phyloP scores from a whole-genome alignment of 2,797 vertebrate genomes.

The Lophotriccus pileatus region DNA sequence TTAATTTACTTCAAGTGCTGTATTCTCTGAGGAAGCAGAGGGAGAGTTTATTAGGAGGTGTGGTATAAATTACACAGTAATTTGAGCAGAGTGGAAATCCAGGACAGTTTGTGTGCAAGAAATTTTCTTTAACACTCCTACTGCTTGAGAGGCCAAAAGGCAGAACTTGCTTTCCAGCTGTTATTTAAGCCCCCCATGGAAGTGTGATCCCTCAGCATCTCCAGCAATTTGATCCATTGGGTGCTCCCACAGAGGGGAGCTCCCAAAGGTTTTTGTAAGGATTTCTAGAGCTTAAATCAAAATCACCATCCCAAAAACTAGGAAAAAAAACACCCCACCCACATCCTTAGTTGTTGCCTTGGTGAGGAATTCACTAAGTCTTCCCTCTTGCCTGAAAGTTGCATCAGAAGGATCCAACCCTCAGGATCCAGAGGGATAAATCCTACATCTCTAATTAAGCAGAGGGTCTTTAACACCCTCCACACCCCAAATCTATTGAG shows the following conservation, averaged over 20 bases:
- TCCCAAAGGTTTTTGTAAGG: not conserved
- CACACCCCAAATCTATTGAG: not conserved
- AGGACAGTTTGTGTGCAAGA: not conserved
- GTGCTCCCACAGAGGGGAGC: not conserved
- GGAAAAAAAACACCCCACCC: not conserved
- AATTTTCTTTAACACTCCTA: not conserved
- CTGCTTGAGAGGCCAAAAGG: not conserved
- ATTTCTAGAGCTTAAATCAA: constrained; percentile 3
- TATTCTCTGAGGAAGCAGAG: constrained; percentile 32
- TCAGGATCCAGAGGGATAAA: not conserved
- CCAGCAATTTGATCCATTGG: constrained; percentile 23
- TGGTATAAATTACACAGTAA: constrained; percentile 36
- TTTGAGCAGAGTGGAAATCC: constrained; percentile 33
- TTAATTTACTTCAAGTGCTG: constrained; percentile 64
- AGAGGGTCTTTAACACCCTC: not conserved
- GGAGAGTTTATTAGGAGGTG: constrained; percentile 45
- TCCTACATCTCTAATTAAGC: not conserved
- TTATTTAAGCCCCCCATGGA: not conserved
- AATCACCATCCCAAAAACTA: not conserved
- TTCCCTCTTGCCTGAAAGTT: not conserved
- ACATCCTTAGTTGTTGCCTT: not conserved
- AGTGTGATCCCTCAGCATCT: not conserved
- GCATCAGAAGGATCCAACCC: not conserved
- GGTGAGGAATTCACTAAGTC: not conserved
- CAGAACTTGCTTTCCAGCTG: not conserved